Base-by-base conservation (phyloP, 1,140 invertebrate genomes). In the Penaeus chinensis region DNA sequence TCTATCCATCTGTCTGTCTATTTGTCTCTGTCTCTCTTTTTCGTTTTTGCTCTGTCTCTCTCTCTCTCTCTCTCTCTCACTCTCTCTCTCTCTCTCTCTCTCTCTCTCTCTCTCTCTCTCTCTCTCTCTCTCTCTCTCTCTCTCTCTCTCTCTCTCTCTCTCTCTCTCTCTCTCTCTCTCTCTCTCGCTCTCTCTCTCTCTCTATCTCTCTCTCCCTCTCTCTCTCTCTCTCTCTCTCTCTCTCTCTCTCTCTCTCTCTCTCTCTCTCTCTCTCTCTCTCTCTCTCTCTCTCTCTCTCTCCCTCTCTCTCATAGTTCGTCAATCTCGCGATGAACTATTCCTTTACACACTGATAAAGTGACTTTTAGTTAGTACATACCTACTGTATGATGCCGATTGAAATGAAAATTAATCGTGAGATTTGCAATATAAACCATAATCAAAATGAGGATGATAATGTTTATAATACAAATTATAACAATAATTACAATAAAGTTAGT, bases 121-220 rank as follows among this genome's bases (percentile, higher is more conserved):
- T 82, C 80, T 65, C 80, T 82, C 80, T 65, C 80, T 82, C 80
- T 80, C 80, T 82, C 80, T 82, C 80, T 82, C 80, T 82, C 62
- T 82, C 62, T 19, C 61, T 27, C 11, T 27, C 62, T 19, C 27
- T 47, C 62, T 24, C 7, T 27, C n/a, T 63, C 11, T 32, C 32
- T 54, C 65, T 66, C 82, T 71, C 82, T 47, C 32, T 83, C 42
- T 42, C 65, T 71, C 65, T 13, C 65, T n/a, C 27, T 69, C 27
- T 24, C 65, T 27, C 32, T 71, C 62, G 1, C 4, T 32, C 61
- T 24, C 62, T 27, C 27, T 60, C 60, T 82, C 80, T 65, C n/a
- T 32, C 60, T 7, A 4, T 18, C 63, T n/a, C 42, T 47, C 42
- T 37, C 65, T n/a, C 63, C n/a, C 37, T 19, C 65, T 19, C 61